Evolutionary conservation across 2,113 vertebrate genomes (phyloP).

Genomic region (Monopterus albus): DNA sequence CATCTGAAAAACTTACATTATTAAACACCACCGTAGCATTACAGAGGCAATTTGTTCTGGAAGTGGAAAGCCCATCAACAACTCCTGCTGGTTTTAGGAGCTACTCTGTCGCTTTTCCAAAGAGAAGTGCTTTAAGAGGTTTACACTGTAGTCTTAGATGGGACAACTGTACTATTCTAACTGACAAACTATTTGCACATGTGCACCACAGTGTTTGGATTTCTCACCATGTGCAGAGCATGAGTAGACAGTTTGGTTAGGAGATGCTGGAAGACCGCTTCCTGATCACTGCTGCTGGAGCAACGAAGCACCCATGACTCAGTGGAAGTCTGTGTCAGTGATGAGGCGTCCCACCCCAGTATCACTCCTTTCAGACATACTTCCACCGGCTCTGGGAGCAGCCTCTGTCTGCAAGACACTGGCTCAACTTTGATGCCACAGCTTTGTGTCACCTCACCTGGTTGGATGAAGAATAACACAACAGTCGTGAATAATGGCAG

Average conservation of each 20-base stretch:
- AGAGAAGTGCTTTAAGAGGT: too few species aligned
- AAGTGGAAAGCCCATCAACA: not conserved
- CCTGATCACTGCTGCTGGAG: slow-evolving; percentile 29
- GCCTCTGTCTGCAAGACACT: slow-evolving; percentile 81
- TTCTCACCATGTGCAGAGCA: slow-evolving; percentile 85
- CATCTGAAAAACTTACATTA: not conserved
- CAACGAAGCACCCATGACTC: slow-evolving; percentile 87
- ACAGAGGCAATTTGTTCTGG: not conserved
- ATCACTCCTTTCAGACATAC: slow-evolving; percentile 85
- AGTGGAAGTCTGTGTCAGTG: slow-evolving; percentile 62
- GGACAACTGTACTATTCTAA: not conserved
- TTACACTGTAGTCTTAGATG: too few species aligned
- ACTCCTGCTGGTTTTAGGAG: too few species aligned
- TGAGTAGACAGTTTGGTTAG: slow-evolving; percentile 74
- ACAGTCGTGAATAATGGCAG: not conserved
- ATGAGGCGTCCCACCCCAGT: slow-evolving; percentile 74
- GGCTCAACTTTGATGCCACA: slow-evolving; percentile 86
- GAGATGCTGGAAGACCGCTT: slow-evolving; percentile 77
- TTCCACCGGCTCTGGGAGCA: slow-evolving; percentile 73
- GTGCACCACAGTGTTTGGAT: too few species aligned
- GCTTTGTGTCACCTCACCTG: slow-evolving; percentile 68
- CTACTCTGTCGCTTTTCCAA: too few species aligned
- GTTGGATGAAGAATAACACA: slow-evolving; percentile 7
- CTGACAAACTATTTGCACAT: too few species aligned
- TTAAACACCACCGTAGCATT: not conserved